Conservation (phyloP, 53 echinoderm and acorn worm genomes). For the Astropecten irregularis region DNA sequence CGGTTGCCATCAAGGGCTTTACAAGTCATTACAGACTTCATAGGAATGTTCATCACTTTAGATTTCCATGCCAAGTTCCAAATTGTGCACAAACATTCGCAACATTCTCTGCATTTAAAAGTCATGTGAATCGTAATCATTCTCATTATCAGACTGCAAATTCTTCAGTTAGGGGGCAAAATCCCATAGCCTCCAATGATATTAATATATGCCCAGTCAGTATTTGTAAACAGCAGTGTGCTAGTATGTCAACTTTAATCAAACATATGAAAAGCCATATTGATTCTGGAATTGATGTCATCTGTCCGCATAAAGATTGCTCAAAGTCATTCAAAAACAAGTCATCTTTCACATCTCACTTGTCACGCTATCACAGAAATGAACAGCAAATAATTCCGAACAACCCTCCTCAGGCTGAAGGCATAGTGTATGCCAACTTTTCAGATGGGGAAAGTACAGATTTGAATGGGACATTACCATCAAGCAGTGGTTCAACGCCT, state of each 20-base stretch:
- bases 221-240: background rate
- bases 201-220: background rate
- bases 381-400: background rate
- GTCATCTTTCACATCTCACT: slow-evolving; percentile 55
- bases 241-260: background rate
- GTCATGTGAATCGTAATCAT: slow-evolving; percentile 56
- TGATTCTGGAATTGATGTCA: slow-evolving; percentile 2
- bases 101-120: slow-evolving; percentile 40
- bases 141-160: too few species aligned
- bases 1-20: slow-evolving; percentile 19
- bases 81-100: slow-evolving; percentile 28
- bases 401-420: background rate
- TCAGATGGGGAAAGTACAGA: background rate
- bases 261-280: slow-evolving; percentile 56
- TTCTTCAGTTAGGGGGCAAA: too few species aligned
- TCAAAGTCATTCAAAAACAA: slow-evolving; percentile 8
- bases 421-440: too few species aligned
- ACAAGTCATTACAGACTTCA: slow-evolving; percentile 24
- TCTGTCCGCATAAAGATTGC: slow-evolving; percentile 29
- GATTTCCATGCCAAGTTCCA: slow-evolving; percentile 57
- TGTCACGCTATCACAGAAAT: slow-evolving; percentile 34
- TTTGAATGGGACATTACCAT: background rate
- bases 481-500: background rate
- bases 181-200: background rate
- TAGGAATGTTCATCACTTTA: slow-evolving; percentile 46